Percentiles rank a stretch among this genome's conserved stretches.
phyloP scores from a whole-genome alignment of 2,888 invertebrate genomes.

The Andrena dorsata region DNA sequence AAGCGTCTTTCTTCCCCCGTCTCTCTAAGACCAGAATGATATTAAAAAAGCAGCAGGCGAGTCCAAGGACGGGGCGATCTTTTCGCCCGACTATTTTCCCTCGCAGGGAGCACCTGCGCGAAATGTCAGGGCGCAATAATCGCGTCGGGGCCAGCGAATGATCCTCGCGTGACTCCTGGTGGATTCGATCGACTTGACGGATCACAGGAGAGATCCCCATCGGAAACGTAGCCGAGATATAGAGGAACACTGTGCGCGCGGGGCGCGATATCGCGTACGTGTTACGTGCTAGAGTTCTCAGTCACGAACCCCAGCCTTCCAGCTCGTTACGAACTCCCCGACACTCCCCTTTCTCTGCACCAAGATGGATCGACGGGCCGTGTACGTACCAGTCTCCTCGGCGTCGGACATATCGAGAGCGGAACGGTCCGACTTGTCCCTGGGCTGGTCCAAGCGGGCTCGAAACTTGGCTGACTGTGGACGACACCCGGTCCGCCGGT shows the following conservation, averaged over 20 bases:
- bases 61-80: not conserved
- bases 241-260: not conserved
- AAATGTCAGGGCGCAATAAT: constrained; percentile 70
- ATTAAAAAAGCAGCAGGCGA: not conserved
- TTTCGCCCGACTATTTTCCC: not conserved
- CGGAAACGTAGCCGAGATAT: constrained; percentile 49
- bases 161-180: constrained; percentile 69
- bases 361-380: constrained; percentile 36
- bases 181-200: constrained; percentile 65
- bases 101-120: constrained; percentile 30
- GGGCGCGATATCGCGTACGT: constrained; percentile 38
- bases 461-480: constrained; percentile 55
- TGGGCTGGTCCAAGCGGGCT: constrained; percentile 61
- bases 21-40: not conserved
- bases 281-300: constrained; percentile 47
- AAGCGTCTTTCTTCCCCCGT: not conserved
- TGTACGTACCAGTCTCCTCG: constrained; percentile 70
- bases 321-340: constrained; percentile 26
- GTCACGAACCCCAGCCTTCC: constrained; percentile 56
- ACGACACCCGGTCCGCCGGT: constrained; percentile 49
- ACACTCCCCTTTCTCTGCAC: not conserved
- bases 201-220: constrained; percentile 62
- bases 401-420: constrained; percentile 65
- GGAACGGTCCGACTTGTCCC: constrained; percentile 25
- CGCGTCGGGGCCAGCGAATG: constrained; percentile 47